These are phyloP conservation scores for Tragelaphus strepsiceros DNA, from an alignment of 2,113 vertebrate genomes.

Conservation along the genomic window DNA sequence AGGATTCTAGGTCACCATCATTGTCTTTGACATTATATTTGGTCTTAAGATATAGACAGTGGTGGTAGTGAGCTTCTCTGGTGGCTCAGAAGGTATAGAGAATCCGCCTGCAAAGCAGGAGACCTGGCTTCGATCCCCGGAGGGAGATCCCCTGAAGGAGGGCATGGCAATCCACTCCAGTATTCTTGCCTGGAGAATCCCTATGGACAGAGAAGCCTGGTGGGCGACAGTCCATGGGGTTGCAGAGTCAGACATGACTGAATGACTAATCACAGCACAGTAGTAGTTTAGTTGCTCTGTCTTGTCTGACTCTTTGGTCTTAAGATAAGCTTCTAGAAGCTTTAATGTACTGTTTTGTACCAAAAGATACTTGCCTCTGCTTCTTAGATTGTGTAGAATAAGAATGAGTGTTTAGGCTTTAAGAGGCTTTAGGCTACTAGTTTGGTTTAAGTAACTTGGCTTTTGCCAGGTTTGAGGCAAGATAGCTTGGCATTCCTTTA, in stretches of 20 bases:
- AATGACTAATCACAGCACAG: background rate
- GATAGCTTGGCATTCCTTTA: background rate
- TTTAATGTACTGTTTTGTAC: background rate
- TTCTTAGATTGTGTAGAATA: background rate
- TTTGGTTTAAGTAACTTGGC: background rate
- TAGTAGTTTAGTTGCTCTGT: background rate
- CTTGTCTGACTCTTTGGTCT: background rate
- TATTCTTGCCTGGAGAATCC: background rate
- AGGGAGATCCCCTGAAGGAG: background rate
- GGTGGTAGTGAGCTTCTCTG: background rate
- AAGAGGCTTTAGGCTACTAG: background rate
- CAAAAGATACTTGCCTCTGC: background rate
- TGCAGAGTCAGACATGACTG: background rate
- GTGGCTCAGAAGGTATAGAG: background rate
- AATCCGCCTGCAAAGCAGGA: background rate
- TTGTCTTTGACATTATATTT: background rate
- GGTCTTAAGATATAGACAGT: background rate
- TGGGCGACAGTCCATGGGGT: background rate
- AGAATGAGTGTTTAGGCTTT: background rate
- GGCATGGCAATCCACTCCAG: background rate
- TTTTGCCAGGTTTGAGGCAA: background rate
- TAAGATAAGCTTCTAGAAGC: background rate
- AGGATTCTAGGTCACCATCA: background rate
- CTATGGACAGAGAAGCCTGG: background rate
- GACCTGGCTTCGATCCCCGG: background rate